phyloP scores from a whole-genome alignment of 2,797 vertebrate species.

The Karalla daura region DNA sequence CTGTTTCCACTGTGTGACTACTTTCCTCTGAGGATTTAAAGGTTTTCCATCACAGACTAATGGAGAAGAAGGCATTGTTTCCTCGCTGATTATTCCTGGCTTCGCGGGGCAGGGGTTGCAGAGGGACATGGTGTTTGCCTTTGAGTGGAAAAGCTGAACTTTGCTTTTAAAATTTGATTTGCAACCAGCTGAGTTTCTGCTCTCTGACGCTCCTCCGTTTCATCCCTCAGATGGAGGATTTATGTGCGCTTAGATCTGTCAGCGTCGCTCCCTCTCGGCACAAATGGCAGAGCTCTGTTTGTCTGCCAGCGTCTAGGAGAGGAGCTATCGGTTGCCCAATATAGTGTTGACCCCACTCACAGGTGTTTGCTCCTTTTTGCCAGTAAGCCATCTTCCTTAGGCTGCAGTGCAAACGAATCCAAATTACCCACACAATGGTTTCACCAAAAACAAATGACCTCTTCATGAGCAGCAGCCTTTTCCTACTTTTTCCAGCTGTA shows the following conservation, averaged over 20 bases:
- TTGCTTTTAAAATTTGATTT: background rate
- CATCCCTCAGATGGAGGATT: constrained; percentile 14
- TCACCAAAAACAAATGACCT: constrained; percentile 6
- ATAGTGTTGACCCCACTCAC: constrained; percentile 78
- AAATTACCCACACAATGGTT: constrained; percentile 22
- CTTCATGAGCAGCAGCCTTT: constrained; percentile 1
- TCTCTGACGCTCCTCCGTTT: constrained; percentile 1
- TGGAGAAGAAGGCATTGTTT: constrained; percentile 33
- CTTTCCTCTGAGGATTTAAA: constrained; percentile 63
- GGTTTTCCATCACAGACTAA: constrained; percentile 75
- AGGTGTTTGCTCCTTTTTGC: constrained; percentile 81
- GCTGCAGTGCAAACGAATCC: constrained; percentile 32
- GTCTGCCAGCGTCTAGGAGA: constrained; percentile 75
- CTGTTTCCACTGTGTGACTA: constrained; percentile 55
- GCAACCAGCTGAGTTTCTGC: constrained; percentile 1
- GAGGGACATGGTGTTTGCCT: background rate
- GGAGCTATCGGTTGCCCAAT: constrained; percentile 78
- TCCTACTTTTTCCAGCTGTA: background rate
- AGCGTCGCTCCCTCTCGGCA: constrained; percentile 29
- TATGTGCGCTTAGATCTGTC: constrained; percentile 38
- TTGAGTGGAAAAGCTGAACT: background rate
- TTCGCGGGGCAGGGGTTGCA: background rate
- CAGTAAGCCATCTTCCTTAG: constrained; percentile 75
- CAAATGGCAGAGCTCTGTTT: constrained; percentile 47
- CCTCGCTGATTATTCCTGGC: constrained; percentile 24